These are phyloP conservation scores for Drosophila pegasa DNA, from an alignment of 2,888 invertebrate genomes.

Conservation along the genomic window DNA sequence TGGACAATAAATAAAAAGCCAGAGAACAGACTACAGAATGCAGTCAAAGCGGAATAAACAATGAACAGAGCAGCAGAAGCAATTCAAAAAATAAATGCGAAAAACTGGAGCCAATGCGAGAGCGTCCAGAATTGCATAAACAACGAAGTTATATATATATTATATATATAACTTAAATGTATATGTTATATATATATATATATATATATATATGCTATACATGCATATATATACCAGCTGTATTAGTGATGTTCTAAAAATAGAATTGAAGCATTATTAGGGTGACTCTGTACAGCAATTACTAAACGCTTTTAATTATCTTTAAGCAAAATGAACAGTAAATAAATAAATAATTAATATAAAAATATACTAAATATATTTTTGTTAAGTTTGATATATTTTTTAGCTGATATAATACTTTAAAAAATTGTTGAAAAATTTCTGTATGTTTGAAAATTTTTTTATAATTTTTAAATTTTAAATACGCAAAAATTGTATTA, in stretches of 20 bases:
- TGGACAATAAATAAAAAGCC: not conserved
- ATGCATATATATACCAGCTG: slow-evolving; percentile 8
- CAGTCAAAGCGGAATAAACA: slow-evolving; percentile 67
- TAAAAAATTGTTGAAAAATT: too few relatives aligned
- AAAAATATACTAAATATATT: too few relatives aligned
- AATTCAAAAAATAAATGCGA: slow-evolving; percentile 52
- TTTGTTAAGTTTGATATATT: not conserved
- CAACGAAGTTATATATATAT: slow-evolving; percentile 40
- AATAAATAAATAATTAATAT: too few relatives aligned
- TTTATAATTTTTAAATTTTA: too few relatives aligned
- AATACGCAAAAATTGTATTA: too few relatives aligned
- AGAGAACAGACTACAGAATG: slow-evolving; percentile 46
- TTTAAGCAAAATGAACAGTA: not conserved
- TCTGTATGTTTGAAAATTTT: too few relatives aligned
- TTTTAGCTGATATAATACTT: not conserved
- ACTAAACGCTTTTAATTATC: not conserved
- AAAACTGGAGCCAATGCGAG: slow-evolving; percentile 44
- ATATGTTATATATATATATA: slow-evolving; percentile 7
- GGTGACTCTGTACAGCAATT: slow-evolving; percentile 42
- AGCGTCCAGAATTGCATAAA: slow-evolving; percentile 63
- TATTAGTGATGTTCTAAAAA: slow-evolving; percentile 40
- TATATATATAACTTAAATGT: slow-evolving; percentile 35
- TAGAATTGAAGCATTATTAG: slow-evolving; percentile 30
- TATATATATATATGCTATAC: slow-evolving; percentile 14
- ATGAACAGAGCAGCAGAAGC: slow-evolving; percentile 36